phyloP scores from a whole-genome alignment of 92 coral and sea anemone species.

The Phenganax marumi region DNA sequence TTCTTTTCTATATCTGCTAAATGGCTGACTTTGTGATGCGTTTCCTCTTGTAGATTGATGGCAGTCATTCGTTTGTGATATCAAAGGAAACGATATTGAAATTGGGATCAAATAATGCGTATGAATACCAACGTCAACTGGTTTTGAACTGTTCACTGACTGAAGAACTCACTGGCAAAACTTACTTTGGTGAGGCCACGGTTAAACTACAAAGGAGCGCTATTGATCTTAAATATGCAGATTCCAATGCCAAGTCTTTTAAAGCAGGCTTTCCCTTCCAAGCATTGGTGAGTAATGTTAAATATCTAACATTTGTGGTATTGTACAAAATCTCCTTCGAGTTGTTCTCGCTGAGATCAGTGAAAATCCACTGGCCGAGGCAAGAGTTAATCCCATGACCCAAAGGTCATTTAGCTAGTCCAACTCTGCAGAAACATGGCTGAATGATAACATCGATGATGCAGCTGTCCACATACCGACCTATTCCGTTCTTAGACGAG shows the following conservation, averaged over 20 bases:
- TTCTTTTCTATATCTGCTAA: no score
- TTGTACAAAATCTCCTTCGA: background rate
- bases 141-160: constrained; percentile 18
- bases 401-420: no score
- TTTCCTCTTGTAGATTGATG: constrained; percentile 36
- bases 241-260: constrained; percentile 67
- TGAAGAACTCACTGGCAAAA: constrained; percentile 11
- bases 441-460: no score
- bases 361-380: no score
- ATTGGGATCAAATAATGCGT: constrained; percentile 20
- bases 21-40: no score
- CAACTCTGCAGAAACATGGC: no score
- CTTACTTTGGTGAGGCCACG: constrained; percentile 18
- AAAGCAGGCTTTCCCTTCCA: constrained; percentile 74
- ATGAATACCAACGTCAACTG: background rate
- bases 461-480: no score
- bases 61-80: constrained; percentile 10
- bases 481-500: no score
- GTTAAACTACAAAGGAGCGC: background rate
- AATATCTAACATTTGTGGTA: background rate
- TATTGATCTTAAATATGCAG: constrained; percentile 57
- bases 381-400: no score
- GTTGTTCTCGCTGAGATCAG: no score
- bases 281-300: constrained; percentile 62
- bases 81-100: background rate